These are phyloP conservation scores for Pygoscelis adeliae DNA, from an alignment of 2,113 vertebrate species.

Conservation along the genomic window DNA sequence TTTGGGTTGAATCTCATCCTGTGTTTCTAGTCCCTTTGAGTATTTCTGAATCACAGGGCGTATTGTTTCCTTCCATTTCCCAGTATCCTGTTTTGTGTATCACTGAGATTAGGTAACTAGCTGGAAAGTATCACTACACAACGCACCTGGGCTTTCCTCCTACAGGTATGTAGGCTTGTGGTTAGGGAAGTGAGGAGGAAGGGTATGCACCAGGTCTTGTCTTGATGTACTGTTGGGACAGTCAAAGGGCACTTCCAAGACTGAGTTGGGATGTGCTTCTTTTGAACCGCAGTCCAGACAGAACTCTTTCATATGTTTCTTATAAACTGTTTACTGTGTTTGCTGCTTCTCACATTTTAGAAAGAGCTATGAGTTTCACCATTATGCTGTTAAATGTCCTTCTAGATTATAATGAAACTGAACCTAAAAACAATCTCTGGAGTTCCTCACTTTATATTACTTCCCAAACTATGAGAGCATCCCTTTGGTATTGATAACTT, in stretches of 20 bases:
- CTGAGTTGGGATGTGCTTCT: slow-evolving; percentile 10
- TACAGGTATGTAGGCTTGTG: slow-evolving; percentile 20
- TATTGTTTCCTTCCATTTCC: background rate
- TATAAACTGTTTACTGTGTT: background rate
- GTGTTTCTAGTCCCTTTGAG: background rate
- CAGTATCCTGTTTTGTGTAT: background rate
- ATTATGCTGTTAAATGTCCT: background rate
- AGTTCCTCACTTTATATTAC: background rate
- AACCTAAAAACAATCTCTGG: background rate
- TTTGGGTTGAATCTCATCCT: background rate
- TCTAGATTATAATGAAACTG: background rate
- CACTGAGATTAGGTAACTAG: background rate
- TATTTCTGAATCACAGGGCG: background rate
- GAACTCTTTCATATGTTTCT: background rate
- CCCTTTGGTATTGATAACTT: background rate
- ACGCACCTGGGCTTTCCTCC: slow-evolving; percentile 51
- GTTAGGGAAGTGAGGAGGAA: slow-evolving; percentile 19
- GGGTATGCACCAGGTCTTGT: background rate
- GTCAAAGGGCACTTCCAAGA: slow-evolving; percentile 18
- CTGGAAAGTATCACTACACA: slow-evolving; percentile 16
- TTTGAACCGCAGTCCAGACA: slow-evolving; percentile 43
- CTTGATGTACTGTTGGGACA: slow-evolving; percentile 19
- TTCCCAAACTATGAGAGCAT: background rate
- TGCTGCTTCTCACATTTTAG: background rate
- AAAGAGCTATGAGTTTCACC: background rate